These are phyloP conservation scores for Drosophila ananassae DNA, from an alignment of 1,140 invertebrate genomes.

Conservation along the genomic window DNA sequence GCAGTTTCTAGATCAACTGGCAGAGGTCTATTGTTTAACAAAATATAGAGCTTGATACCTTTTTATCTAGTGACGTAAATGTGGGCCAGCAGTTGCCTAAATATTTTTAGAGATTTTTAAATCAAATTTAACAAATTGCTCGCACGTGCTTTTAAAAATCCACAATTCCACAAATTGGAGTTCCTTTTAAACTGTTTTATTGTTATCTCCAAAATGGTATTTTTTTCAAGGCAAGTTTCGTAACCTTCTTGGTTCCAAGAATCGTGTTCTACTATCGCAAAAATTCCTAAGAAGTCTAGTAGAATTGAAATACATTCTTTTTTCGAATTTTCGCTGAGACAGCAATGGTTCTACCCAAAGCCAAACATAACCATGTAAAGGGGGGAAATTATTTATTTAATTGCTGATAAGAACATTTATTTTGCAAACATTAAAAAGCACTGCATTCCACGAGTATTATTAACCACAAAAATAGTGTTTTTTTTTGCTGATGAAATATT, in stretches of 20 bases:
- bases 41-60: background rate
- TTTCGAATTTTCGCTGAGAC: background rate
- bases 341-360: background rate
- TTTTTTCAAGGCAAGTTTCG: background rate
- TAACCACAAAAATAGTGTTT: background rate
- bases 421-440: background rate
- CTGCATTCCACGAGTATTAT: conserved; percentile 15
- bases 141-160: background rate
- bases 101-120: conserved; percentile 25
- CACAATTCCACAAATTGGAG: background rate
- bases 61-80: conserved; percentile 32
- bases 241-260: conserved; percentile 28
- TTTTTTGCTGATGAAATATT: conserved; percentile 64
- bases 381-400: background rate
- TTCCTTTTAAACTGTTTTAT: background rate
- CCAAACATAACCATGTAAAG: conserved; percentile 9
- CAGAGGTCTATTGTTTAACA: background rate
- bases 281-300: conserved; percentile 7
- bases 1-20: conserved; percentile 19
- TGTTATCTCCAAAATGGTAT: conserved; percentile 4
- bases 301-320: background rate
- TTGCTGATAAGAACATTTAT: conserved; percentile 18
- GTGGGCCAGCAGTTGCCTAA: conserved; percentile 30
- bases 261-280: conserved; percentile 19
- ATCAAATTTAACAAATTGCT: background rate